Conservation (phyloP, 2,888 invertebrate species). For the Nemotelus pantherinus region DNA sequence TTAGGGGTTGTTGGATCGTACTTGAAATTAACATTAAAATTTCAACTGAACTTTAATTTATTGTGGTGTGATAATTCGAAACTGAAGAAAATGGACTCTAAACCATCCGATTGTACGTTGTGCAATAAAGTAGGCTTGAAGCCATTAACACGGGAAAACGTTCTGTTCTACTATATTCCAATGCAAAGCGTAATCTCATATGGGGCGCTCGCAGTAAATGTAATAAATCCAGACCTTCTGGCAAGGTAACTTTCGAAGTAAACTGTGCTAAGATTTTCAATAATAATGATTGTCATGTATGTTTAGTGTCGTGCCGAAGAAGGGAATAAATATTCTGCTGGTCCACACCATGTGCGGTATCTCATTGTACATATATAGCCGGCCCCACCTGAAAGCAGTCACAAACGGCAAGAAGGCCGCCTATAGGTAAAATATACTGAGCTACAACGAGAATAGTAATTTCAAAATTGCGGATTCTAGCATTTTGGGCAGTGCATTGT, state of each 20-base stretch:
- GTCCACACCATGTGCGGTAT: conserved; percentile 83
- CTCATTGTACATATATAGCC: conserved; percentile 83
- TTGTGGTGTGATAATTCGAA: neutral
- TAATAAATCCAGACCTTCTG: conserved; percentile 84
- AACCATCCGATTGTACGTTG: conserved; percentile 55
- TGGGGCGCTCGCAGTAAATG: conserved; percentile 81
- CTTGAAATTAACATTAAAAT: neutral
- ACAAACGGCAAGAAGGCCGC: conserved; percentile 70
- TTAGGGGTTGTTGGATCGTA: neutral
- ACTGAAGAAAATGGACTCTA: neutral
- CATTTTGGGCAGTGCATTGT: conserved; percentile 77
- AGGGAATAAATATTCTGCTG: conserved; percentile 83
- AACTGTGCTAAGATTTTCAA: too few species aligned
- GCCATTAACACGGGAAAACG: conserved; percentile 76
- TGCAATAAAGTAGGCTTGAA: conserved; percentile 66
- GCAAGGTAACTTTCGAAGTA: conserved; percentile 68
- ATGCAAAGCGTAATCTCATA: conserved; percentile 80
- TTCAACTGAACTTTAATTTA: neutral
- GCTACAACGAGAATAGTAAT: conserved; percentile 21
- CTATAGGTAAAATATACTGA: conserved; percentile 70
- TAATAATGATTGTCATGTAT: too few species aligned
- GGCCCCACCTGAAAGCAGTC: conserved; percentile 78
- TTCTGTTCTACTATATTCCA: conserved; percentile 80
- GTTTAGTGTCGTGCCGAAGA: conserved; percentile 73
- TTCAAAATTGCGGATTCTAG: conserved; percentile 51